A percentile compares a stretch with the other conserved stretches of the same genome.
Evolutionary conservation across 2,113 vertebrate species (phyloP).

Genomic region (Laticauda laticaudata): DNA sequence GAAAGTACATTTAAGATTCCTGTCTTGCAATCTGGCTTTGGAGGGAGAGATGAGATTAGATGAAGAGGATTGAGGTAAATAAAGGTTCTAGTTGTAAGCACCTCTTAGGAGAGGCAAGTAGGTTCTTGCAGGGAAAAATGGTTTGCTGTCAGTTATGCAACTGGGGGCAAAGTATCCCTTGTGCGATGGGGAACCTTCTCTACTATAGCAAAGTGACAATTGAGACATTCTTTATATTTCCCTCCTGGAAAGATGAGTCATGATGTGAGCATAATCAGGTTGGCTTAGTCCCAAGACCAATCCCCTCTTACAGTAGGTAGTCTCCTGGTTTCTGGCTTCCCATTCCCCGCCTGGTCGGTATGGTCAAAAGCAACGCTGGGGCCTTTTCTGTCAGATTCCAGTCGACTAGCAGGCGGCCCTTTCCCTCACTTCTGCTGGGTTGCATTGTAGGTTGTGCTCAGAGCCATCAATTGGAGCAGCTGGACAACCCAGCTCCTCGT

Average conservation of each 20-base stretch:
- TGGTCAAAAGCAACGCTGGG: neutral
- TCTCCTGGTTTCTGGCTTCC: neutral
- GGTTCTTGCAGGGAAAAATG: neutral
- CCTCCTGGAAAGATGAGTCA: slow-evolving; percentile 62
- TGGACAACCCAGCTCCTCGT: neutral
- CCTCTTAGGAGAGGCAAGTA: neutral
- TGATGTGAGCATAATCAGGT: slow-evolving; percentile 44
- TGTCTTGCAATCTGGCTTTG: neutral
- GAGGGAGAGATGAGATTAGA: neutral
- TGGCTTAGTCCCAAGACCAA: slow-evolving; percentile 31
- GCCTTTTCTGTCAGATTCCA: neutral
- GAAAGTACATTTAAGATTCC: neutral
- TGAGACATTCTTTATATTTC: slow-evolving; percentile 35
- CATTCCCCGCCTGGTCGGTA: neutral
- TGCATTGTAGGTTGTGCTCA: neutral
- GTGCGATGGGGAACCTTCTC: neutral
- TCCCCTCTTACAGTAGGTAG: neutral
- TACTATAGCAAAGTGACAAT: neutral
- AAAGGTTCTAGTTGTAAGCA: neutral
- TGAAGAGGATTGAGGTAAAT: neutral
- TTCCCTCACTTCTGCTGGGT: neutral
- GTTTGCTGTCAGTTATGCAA: neutral
- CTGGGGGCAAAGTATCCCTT: neutral
- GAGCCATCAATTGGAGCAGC: neutral
- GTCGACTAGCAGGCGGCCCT: neutral